Conservation (phyloP, 2,888 invertebrate species). For the Pyrgus malvae region DNA sequence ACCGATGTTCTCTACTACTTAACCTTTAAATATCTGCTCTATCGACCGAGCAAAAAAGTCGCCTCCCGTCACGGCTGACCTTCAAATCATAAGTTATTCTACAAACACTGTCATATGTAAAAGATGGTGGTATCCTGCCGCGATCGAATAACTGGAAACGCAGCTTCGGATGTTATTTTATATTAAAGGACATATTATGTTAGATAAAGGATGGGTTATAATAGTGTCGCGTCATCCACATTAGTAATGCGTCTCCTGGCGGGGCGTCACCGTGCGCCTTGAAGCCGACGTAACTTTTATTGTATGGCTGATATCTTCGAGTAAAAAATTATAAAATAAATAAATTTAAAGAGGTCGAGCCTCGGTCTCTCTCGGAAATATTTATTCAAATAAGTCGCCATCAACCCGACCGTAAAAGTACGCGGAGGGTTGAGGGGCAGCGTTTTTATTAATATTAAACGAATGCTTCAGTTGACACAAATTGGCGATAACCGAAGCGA, state of each 20-base stretch:
- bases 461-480: conserved; percentile 79
- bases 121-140: conserved; percentile 69
- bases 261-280: conserved; percentile 58
- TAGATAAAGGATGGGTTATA: conserved; percentile 77
- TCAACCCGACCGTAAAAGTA: conserved; percentile 77
- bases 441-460: conserved; percentile 80
- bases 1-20: conserved; percentile 19
- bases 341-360: conserved; percentile 58
- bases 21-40: conserved; percentile 18
- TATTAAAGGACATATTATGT: conserved; percentile 77
- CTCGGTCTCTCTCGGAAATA: conserved; percentile 66
- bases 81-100: conserved; percentile 1
- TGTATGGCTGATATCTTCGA: conserved; percentile 42
- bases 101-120: conserved; percentile 43
- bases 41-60: conserved; percentile 11
- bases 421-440: conserved; percentile 73
- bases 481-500: conserved; percentile 77
- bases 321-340: conserved; percentile 66
- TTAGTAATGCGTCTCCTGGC: conserved; percentile 68
- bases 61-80: not conserved
- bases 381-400: conserved; percentile 80
- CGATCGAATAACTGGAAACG: conserved; percentile 69
- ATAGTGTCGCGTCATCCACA: conserved; percentile 77
- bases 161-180: conserved; percentile 68
- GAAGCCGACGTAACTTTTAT: conserved; percentile 42